These are phyloP conservation scores for Microcebus griseorufus DNA, from an alignment of 2,113 vertebrate genomes.

Conservation along the genomic window DNA sequence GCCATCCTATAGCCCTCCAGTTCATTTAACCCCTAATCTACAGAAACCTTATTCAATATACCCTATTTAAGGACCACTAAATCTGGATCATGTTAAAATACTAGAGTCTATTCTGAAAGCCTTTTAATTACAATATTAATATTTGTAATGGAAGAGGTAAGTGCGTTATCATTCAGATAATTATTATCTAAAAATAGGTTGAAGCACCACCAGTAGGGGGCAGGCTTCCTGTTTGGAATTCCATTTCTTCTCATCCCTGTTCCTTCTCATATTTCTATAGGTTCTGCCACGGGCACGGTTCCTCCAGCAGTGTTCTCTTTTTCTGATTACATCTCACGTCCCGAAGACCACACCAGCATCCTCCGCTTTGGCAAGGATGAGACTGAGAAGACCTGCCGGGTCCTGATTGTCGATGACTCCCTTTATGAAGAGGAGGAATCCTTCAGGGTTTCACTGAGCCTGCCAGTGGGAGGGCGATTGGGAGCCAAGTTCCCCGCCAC, in stretches of 20 bases:
- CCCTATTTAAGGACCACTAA: background rate
- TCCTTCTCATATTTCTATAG: constrained; percentile 71
- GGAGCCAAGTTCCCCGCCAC: constrained; percentile 86
- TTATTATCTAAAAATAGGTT: background rate
- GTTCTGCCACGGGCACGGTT: constrained; percentile 87
- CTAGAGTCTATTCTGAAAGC: background rate
- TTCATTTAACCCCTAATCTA: background rate
- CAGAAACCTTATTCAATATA: background rate
- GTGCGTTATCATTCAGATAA: background rate
- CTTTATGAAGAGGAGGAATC: constrained; percentile 92
- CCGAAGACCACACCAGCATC: constrained; percentile 89
- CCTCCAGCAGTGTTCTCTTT: constrained; percentile 88
- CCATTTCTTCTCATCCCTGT: background rate
- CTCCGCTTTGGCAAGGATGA: constrained; percentile 90
- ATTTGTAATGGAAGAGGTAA: background rate
- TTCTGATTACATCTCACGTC: constrained; percentile 91
- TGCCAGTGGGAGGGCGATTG: constrained; percentile 89
- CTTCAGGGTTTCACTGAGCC: constrained; percentile 90
- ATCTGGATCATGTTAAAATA: background rate
- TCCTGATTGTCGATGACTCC: constrained; percentile 91
- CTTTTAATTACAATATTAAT: background rate
- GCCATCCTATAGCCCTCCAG: background rate
- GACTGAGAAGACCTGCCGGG: constrained; percentile 86
- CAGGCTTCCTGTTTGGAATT: background rate
- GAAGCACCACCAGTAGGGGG: background rate